phyloP scores from a whole-genome alignment of 37 sponge, comb jelly and placozoan genomes.

The Aplysina aerophoba region DNA sequence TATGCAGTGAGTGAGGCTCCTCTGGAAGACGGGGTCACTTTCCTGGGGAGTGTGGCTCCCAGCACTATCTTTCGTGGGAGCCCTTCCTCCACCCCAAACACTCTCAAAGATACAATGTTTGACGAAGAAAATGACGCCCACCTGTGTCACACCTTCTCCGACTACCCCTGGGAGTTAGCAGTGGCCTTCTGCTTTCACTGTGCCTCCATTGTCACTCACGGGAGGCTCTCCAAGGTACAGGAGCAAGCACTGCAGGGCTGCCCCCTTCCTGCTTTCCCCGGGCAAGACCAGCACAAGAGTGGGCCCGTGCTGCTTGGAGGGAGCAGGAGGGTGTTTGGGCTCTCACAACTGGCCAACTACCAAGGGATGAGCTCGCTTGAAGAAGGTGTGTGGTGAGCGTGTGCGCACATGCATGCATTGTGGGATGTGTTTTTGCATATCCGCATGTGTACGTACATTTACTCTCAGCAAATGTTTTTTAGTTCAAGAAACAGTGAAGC shows the following conservation, averaged over 20 bases:
- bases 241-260: constrained; percentile 53
- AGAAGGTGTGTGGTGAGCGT: neutral
- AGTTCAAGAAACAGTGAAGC: too few relatives aligned
- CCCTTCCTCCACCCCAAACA: constrained; percentile 36
- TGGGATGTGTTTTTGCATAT: neutral
- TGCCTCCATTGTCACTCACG: constrained; percentile 51
- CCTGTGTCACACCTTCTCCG: constrained; percentile 13
- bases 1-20: constrained; percentile 75
- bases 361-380: neutral
- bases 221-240: constrained; percentile 62
- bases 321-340: constrained; percentile 26
- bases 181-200: constrained; percentile 41
- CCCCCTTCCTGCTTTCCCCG: neutral
- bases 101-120: neutral
- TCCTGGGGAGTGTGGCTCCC: constrained; percentile 62
- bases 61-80: constrained; percentile 63
- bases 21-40: constrained; percentile 47
- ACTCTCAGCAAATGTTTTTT: too few relatives aligned
- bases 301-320: neutral
- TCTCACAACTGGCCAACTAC: constrained; percentile 43
- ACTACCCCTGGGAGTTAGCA: constrained; percentile 61
- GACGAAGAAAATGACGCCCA: constrained; percentile 27
- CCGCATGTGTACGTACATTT: constrained; percentile 7
- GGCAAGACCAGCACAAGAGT: neutral
- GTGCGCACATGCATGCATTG: neutral